Percentiles rank a stretch among this genome's conserved stretches.
Conservation (phyloP, 2,113 vertebrate genomes). For the Zeus faber region DNA sequence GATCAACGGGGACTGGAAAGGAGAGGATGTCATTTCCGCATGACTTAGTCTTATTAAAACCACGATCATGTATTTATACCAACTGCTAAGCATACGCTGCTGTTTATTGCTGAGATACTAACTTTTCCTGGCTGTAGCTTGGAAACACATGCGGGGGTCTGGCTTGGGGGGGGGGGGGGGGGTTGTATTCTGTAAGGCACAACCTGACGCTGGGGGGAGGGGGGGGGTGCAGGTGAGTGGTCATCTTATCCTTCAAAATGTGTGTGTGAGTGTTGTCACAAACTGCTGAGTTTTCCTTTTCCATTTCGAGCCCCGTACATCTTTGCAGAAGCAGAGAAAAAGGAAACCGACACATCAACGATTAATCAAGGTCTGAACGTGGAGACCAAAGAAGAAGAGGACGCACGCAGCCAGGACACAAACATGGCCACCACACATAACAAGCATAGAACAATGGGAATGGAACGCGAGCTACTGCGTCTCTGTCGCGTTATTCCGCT, state of each 20-base stretch:
- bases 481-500: constrained; percentile 3
- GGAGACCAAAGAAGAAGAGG: constrained; percentile 12
- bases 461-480: constrained; percentile 15
- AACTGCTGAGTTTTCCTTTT: constrained; percentile 35
- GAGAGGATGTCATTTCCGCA: constrained; percentile 6
- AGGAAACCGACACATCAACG: constrained; percentile 11
- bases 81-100: constrained; percentile 52
- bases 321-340: constrained; percentile 7
- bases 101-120: constrained; percentile 59
- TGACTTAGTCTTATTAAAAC: constrained; percentile 18
- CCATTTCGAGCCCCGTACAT: constrained; percentile 48
- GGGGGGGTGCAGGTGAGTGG: background rate
- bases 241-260: constrained; percentile 1
- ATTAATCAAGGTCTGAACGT: constrained; percentile 8
- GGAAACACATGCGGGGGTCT: constrained; percentile 26
- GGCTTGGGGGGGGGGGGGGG: constrained; percentile 11
- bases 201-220: constrained; percentile 23
- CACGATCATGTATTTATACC: constrained; percentile 35
- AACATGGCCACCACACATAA: constrained; percentile 23
- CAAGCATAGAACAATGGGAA: constrained; percentile 42
- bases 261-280: background rate
- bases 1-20: background rate
- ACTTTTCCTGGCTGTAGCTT: constrained; percentile 21
- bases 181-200: constrained; percentile 46
- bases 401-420: constrained; percentile 31